phyloP scores from a whole-genome alignment of 2,888 invertebrate species.

The Melipona beecheii region DNA sequence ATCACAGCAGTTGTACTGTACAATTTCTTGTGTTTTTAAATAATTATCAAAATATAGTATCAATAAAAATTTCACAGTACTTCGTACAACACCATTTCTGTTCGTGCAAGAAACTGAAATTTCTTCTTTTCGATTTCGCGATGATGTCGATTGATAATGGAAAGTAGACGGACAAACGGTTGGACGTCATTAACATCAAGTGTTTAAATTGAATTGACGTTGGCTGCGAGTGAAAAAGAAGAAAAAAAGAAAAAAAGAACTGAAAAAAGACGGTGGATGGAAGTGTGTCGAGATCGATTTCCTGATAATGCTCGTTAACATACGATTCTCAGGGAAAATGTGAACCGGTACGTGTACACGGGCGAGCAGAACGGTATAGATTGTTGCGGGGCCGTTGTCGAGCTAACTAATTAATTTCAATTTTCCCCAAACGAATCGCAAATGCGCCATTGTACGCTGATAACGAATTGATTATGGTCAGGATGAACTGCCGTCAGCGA shows the following conservation, averaged over 20 bases:
- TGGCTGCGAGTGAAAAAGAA: conserved; percentile 25
- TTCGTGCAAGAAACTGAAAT: background rate
- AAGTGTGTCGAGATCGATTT: conserved; percentile 54
- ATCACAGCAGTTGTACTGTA: no score
- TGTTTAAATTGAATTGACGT: background rate
- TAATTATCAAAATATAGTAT: no score
- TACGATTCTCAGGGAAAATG: conserved; percentile 64
- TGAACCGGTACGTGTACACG: conserved; percentile 41
- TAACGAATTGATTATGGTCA: conserved; percentile 77
- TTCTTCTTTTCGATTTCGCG: background rate
- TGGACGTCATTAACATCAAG: background rate
- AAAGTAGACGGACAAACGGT: background rate
- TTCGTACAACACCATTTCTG: no score
- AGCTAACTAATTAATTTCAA: conserved; percentile 80
- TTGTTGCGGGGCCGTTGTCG: conserved; percentile 62
- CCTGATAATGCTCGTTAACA: conserved; percentile 75
- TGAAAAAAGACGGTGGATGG: conserved; percentile 1
- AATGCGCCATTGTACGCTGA: conserved; percentile 75
- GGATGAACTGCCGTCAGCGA: conserved; percentile 58
- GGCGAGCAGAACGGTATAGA: conserved; percentile 19
- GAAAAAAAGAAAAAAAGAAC: conserved; percentile 26
- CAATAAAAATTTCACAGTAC: no score
- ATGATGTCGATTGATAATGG: background rate
- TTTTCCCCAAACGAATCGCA: conserved; percentile 76
- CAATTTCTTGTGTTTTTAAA: no score